Conservation (phyloP, 2,888 invertebrate genomes). For the Drosophila kokeensis region DNA sequence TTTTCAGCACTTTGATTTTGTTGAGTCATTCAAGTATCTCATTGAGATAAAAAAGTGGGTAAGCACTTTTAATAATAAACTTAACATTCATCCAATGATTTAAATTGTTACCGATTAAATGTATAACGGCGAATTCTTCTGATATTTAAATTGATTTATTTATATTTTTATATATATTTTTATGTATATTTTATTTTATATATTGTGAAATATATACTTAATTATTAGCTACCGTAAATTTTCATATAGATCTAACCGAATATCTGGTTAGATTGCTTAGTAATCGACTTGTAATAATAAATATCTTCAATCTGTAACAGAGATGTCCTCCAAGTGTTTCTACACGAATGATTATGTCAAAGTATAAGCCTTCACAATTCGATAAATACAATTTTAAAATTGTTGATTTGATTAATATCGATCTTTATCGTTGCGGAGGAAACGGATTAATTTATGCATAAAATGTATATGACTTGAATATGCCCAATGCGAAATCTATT, state of each 20-base stretch:
- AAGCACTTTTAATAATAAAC: neutral
- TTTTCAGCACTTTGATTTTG: neutral
- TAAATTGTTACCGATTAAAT: neutral
- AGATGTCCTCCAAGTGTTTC: neutral
- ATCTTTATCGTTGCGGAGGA: no score
- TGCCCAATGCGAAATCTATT: neutral
- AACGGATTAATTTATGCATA: no score
- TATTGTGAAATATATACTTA: neutral
- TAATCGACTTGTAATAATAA: neutral
- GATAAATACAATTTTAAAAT: no score
- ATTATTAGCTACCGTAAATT: neutral
- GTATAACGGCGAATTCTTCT: neutral
- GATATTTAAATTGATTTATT: neutral
- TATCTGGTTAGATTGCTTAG: neutral
- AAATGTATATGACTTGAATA: neutral
- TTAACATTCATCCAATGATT: neutral
- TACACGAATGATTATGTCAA: no score
- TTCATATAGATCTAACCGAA: neutral
- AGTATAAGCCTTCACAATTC: no score
- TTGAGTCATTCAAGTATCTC: neutral
- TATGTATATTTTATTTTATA: neutral
- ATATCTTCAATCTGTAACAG: neutral
- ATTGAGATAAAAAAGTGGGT: neutral
- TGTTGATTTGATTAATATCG: no score
- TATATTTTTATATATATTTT: neutral